Evolutionary conservation across 2,888 invertebrate genomes (phyloP).

Genomic region (Thelaira solivaga): DNA sequence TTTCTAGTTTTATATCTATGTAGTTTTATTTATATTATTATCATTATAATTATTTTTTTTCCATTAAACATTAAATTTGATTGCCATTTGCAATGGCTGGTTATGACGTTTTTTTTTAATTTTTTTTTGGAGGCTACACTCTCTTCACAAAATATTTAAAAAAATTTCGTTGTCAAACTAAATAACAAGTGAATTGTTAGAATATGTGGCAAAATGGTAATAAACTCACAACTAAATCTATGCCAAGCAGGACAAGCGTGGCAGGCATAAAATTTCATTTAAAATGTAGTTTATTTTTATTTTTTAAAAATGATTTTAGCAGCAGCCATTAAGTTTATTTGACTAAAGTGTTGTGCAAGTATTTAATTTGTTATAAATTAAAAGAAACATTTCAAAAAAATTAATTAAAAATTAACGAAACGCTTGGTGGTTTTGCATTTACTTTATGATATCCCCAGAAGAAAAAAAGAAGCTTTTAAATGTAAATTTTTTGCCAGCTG

Average conservation of each 20-base stretch:
- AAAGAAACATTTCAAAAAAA: neutral
- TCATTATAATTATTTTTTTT: too few species aligned
- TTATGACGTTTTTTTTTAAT: constrained; percentile 27
- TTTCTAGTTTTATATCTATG: too few species aligned
- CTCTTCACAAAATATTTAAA: constrained; percentile 38
- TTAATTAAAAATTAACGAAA: constrained; percentile 42
- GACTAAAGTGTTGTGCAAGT: neutral
- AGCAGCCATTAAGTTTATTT: neutral
- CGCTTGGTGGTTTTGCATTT: neutral
- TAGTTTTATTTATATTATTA: too few species aligned
- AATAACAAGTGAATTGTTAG: constrained; percentile 56
- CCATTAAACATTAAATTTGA: constrained; percentile 19
- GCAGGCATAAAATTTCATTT: too few species aligned
- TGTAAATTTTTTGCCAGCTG: neutral
- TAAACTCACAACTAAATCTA: too few species aligned
- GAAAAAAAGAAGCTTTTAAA: constrained; percentile 5
- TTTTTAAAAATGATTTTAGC: too few species aligned
- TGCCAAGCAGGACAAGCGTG: too few species aligned
- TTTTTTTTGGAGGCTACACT: neutral
- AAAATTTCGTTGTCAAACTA: constrained; percentile 57
- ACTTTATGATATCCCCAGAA: neutral
- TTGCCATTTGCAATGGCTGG: constrained; percentile 15
- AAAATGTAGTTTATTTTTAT: too few species aligned
- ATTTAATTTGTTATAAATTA: neutral
- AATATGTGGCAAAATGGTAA: too few species aligned